Base-by-base conservation (phyloP, 2,113 vertebrate species). In the Petrocephalus microphthalmus region DNA sequence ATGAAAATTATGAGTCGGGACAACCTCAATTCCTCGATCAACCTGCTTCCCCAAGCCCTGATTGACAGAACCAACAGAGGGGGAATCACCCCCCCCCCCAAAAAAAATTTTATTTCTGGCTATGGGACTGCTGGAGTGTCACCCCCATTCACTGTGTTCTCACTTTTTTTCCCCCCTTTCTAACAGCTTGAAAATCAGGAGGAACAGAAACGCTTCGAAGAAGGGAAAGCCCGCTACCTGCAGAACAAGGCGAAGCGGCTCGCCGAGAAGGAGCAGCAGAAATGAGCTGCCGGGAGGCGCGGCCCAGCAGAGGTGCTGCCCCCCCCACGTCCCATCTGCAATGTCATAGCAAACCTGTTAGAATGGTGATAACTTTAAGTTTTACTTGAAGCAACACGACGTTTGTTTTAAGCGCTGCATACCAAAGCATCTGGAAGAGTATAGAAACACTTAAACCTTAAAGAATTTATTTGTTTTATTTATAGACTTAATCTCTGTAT, bases 201-300 rank as follows among this genome's bases (percentile, higher is more conserved):
- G 0, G 97, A 99, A 93, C 96, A 97, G 94, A 96, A 93, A 85
- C 96, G 97, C 84, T 99, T 96, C 0, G 97, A 99, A 37, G 98
- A 99, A 87, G 98, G 98, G 53, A 96, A 98, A 89, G 94, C 91
- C 1, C 95, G 98, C 86, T 99, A 99, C 94, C 96, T 98, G 85
- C 96, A 97, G 92, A 97, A 95, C 64, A 99, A 99, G 94, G 96
- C 96, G 1, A 98, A 97, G 93, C 93, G 98, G 67, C 94, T 96
- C n/a, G 93, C 94, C 29, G 94, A 95, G 0, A 92, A 93, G 91
- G 93, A 94, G 86, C 83, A 89, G 5, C 93, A 93, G 89, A 92
- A 92, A 90, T 97, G 92, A 96, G 42, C 37, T 6, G 6, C 20
- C 42, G 7, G 54, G 29, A 87, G 53, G 13, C 56, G 37, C 37